Conservation (phyloP, 2,113 vertebrate species). For the Setophaga kirtlandii region DNA sequence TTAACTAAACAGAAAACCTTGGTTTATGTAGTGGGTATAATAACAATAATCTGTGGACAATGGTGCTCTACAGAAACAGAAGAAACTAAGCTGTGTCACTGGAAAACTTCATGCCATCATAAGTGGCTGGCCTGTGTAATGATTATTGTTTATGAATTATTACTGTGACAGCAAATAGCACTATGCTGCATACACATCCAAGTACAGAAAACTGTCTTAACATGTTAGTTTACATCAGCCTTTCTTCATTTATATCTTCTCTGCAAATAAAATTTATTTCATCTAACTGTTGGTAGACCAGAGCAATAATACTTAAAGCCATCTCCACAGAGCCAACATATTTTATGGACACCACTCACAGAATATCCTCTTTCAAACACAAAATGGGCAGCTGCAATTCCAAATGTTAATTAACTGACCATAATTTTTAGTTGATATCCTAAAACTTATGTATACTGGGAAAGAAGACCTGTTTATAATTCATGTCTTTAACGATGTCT, state of each 20-base stretch:
- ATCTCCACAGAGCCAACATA: not conserved
- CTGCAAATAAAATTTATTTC: not conserved
- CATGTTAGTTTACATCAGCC: not conserved
- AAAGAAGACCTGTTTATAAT: not conserved
- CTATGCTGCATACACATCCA: not conserved
- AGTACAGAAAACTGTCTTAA: not conserved
- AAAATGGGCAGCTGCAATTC: not conserved
- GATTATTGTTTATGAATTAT: not conserved
- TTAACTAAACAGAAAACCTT: not conserved
- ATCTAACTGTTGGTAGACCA: not conserved
- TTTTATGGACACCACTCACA: not conserved
- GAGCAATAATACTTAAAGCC: not conserved
- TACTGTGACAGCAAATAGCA: not conserved
- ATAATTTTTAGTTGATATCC: not conserved
- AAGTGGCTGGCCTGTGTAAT: not conserved
- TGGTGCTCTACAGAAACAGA: not conserved
- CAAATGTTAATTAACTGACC: not conserved
- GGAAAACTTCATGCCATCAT: not conserved
- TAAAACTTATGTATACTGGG: not conserved
- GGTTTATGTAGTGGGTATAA: not conserved
- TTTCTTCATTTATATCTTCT: not conserved
- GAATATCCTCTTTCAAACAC: not conserved
- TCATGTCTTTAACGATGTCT: not conserved
- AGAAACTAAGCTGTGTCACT: not conserved
- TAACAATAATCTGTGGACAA: not conserved